Evolutionary conservation across 2,113 vertebrate species (phyloP), one percentile per base, ranked within the genome.

Genomic region (Shinisaurus crocodilurus): DNA sequence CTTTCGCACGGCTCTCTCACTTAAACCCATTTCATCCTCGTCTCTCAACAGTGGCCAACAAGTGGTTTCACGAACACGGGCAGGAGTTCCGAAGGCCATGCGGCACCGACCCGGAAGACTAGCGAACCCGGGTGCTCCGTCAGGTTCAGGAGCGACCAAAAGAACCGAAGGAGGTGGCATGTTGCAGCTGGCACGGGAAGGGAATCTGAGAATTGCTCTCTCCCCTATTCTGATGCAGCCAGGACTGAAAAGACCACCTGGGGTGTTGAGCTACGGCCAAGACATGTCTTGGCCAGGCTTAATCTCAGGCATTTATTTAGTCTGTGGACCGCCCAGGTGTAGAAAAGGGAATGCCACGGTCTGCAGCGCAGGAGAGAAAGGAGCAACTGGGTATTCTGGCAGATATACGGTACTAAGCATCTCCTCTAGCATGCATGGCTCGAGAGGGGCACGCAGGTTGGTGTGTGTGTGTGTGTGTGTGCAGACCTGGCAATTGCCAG

Each of bases 51-150:
- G 98, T 99, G 97, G 99, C 98, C 0, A 99, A 99, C 94, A 99
- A 99, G 77, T 99, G 98, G 99, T 98, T 99, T 93, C 99, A 99
- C 0, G 98, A 99, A 83, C 93, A 98, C 0, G 99, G 98, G 40
- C 99, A 99, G 96, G 98, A 99, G 92, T 99, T 99, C 89, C 97
- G 96, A 43, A 96, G 97, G 72, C 98, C 96, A 32, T 99, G 99
- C 93, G 93, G 97, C 81, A 67, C 96, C 5, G 90, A 97, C 82
- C 98, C 98, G 0, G 94, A 94, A 5, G 98, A 98, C 91, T 99
- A 97, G 98, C 70, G 0, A 29, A 2, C n/a, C 2, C 2, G 9
- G 84, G n/a, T n/a, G n/a, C n/a, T n/a, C n/a, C n/a, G n/a, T n/a
- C n/a, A n/a, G 91, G 95, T 90, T 93, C 90, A 40, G 91, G 93